phyloP scores from a whole-genome alignment of 2,113 vertebrate species.

The Turnix velox region DNA sequence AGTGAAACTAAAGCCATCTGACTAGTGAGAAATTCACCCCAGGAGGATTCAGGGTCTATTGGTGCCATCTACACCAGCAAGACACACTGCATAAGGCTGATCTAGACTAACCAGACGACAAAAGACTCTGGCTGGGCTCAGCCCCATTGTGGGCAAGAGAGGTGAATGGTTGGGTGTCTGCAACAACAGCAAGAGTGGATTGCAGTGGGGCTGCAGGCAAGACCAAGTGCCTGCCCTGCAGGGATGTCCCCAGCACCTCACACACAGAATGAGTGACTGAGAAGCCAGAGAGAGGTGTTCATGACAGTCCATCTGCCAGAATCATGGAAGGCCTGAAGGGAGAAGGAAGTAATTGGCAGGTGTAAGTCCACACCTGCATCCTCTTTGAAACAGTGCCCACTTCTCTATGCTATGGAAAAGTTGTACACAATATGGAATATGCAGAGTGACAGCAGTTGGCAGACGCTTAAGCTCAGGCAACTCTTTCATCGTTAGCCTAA shows the following conservation, averaged over 20 bases:
- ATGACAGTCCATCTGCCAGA: not conserved
- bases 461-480: constrained; percentile 21
- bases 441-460: constrained; percentile 30
- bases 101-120: not conserved
- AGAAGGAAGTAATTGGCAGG: not conserved
- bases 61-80: not conserved
- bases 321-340: not conserved
- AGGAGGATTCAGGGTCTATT: not conserved
- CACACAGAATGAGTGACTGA: fast-evolving
- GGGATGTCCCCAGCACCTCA: not conserved
- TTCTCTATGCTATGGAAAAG: not conserved
- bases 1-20: not conserved
- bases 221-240: fast-evolving
- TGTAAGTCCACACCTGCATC: constrained; percentile 36
- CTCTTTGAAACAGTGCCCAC: not conserved
- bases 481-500: constrained; percentile 40
- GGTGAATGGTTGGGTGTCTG: not conserved
- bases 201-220: not conserved
- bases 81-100: not conserved
- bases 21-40: not conserved
- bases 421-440: not conserved
- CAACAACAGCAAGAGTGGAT: not conserved
- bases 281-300: not conserved
- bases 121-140: not conserved
- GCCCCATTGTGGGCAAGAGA: fast-evolving